Percentiles rank a stretch among this genome's conserved stretches.
Evolutionary conservation across 2,113 vertebrate species (phyloP).

Genomic region (Beaufortia kweichowensis): DNA sequence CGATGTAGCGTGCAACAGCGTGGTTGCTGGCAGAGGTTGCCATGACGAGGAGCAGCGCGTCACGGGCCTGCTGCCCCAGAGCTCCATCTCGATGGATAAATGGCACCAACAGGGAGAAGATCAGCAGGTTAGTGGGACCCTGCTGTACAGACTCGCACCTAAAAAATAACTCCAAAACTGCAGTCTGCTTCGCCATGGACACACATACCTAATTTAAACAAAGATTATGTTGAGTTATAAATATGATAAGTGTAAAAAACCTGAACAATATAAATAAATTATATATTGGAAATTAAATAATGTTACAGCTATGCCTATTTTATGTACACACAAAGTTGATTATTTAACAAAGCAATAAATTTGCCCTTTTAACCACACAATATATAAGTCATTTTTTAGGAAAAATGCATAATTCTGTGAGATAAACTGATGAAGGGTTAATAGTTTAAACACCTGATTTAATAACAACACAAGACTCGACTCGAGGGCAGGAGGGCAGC

Average conservation of each 20-base stretch:
- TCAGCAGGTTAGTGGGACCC: constrained; percentile 84
- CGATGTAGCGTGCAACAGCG: constrained; percentile 85
- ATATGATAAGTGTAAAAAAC: background rate
- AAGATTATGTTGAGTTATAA: background rate
- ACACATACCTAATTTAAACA: constrained; percentile 75
- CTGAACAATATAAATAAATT: no score
- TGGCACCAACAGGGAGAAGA: constrained; percentile 94
- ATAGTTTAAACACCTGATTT: constrained; percentile 73
- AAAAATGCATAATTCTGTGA: background rate
- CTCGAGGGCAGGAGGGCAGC: constrained; percentile 77
- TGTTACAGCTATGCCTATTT: no score
- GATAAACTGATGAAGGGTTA: background rate
- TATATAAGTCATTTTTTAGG: no score
- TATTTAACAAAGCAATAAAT: no score
- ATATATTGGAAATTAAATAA: no score
- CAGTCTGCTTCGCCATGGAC: constrained; percentile 85
- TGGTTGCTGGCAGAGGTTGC: constrained; percentile 85
- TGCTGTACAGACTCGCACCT: constrained; percentile 78
- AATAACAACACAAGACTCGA: constrained; percentile 91
- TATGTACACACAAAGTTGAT: no score
- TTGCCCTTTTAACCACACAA: no score
- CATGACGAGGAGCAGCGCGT: constrained; percentile 94
- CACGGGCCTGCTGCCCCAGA: constrained; percentile 90
- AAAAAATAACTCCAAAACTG: constrained; percentile 89
- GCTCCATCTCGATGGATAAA: constrained; percentile 93